Conservation (phyloP, 1,140 invertebrate genomes). For the Pseudomyrmex flavicornis region DNA sequence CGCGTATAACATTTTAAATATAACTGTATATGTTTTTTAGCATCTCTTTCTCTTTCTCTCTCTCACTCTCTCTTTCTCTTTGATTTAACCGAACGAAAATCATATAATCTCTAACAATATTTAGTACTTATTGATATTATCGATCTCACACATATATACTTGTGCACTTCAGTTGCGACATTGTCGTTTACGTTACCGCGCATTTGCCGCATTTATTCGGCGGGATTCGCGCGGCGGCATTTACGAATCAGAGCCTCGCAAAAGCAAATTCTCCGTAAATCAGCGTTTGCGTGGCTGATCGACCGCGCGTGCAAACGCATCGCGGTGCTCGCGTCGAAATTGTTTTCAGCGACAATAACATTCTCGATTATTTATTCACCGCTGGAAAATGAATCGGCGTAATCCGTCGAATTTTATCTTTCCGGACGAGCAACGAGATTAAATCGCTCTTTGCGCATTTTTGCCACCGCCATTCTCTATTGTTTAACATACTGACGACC, state of each 20-base stretch:
- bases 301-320: constrained; percentile 56
- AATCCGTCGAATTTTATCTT: constrained; percentile 53
- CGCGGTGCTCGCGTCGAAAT: constrained; percentile 46
- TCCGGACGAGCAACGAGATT: constrained; percentile 51
- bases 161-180: constrained; percentile 45
- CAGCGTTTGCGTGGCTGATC: constrained; percentile 59
- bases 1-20: neutral
- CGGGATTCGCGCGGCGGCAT: constrained; percentile 50
- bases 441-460: constrained; percentile 51
- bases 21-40: neutral
- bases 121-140: constrained; percentile 53
- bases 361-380: constrained; percentile 60
- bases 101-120: constrained; percentile 28
- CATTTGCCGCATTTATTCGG: constrained; percentile 50
- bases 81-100: constrained; percentile 43
- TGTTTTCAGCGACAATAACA: constrained; percentile 60
- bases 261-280: constrained; percentile 61
- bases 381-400: constrained; percentile 55
- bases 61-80: neutral
- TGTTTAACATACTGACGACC: constrained; percentile 59
- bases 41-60: neutral
- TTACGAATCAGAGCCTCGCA: constrained; percentile 59
- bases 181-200: constrained; percentile 58
- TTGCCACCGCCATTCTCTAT: constrained; percentile 30
- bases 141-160: constrained; percentile 20